Evolutionary conservation across 2,113 vertebrate genomes (phyloP), one percentile per base, ranked within the genome.

Genomic region (Carassius gibelio): DNA sequence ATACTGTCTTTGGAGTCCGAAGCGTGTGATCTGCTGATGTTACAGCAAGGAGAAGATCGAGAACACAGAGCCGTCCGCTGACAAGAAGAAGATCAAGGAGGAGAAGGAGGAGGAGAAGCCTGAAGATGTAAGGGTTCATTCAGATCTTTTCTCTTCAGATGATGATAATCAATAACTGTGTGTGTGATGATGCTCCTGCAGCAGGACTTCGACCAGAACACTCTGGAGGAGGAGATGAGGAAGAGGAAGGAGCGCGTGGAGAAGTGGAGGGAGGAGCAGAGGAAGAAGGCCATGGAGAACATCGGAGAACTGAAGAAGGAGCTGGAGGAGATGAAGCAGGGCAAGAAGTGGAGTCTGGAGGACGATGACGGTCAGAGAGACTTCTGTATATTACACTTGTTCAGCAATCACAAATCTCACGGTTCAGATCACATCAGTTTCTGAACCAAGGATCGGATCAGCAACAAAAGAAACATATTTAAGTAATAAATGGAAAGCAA

Each of bases 151-250:
- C 0, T 61, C 57, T 61, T 9, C 1, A 61, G 57, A 10, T 3
- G 30, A 30, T 30, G 30, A 30, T 30, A 30, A 30, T 30, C 30
- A 30, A 30, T 30, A 30, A 30, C 30, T 30, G 30, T 30, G 30
- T 30, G 30, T 30, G 30, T 30, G 30, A 30, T 30, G 30, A 30
- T 30, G 30, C 30, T 30, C 6, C 61, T 45, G 87, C 86, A 75
- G 21, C 86, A 99, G 96, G 98, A 99, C 90, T 99, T 99, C 94
- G 98, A 99, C 92, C 98, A 99, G 92, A 99, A 99, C 92, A 99
- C 99, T 74, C 93, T 99, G 78, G 98, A 99, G 90, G 98, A 99
- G 89, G 98, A 99, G 95, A 99, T 99, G 98, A 97, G 98, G 90
- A 99, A 99, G 89, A 94, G 98, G 86, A 99, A 99, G 93, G 98